Conservation (phyloP, 2,113 vertebrate genomes). For the Egretta garzetta region DNA sequence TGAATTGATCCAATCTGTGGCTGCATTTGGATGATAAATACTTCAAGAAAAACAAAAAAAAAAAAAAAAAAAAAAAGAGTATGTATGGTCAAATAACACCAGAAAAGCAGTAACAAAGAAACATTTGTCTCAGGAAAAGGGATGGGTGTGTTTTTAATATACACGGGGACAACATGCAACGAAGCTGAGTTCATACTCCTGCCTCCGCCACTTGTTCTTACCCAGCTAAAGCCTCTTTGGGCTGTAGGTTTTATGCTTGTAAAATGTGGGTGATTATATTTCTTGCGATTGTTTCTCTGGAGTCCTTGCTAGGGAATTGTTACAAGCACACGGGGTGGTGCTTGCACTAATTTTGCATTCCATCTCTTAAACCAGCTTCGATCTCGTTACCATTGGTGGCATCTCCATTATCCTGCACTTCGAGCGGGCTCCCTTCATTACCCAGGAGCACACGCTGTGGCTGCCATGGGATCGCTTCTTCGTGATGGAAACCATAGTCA, state of each 20-base stretch:
- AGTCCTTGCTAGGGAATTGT: background rate
- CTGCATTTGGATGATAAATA: background rate
- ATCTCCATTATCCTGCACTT: conserved; percentile 91
- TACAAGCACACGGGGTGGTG: background rate
- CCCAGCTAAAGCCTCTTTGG: background rate
- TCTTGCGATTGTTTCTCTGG: background rate
- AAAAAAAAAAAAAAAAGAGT: background rate
- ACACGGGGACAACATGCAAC: background rate
- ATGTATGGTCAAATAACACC: background rate
- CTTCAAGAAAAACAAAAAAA: background rate
- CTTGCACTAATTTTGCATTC: background rate
- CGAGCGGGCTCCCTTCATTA: conserved; percentile 95
- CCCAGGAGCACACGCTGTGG: conserved; percentile 96
- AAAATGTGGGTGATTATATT: background rate
- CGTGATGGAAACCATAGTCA: conserved; percentile 96
- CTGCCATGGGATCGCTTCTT: conserved; percentile 97
- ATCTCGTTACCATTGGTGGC: conserved; percentile 93
- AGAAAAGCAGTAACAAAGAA: background rate
- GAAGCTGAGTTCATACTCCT: background rate
- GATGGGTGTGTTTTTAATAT: background rate
- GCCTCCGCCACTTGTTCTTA: background rate
- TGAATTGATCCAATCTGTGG: background rate
- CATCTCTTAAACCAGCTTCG: conserved; percentile 83
- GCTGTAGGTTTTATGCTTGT: background rate
- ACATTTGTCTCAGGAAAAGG: background rate